Percentiles rank a stretch among this genome's conserved stretches.
Conservation (phyloP, 2,797 vertebrate species). For the Sciaenops ocellatus region DNA sequence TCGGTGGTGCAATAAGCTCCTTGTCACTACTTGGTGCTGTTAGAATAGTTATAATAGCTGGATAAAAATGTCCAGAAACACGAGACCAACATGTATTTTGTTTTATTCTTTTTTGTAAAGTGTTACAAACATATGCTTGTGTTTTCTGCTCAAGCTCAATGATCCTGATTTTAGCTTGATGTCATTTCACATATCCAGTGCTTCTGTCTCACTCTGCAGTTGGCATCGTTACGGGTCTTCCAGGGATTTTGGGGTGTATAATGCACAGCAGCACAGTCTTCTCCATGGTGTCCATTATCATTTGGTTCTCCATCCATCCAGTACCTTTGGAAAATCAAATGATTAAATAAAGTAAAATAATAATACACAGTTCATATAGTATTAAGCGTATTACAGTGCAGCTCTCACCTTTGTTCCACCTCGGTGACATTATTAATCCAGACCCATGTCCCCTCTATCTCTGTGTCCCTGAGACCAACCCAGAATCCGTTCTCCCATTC, state of each 20-base stretch:
- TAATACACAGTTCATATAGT: too few relatives aligned
- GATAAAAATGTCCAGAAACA: too few relatives aligned
- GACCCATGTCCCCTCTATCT: too few relatives aligned
- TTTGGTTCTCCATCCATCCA: slow-evolving; percentile 60
- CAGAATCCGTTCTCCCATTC: too few relatives aligned
- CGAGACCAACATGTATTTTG: too few relatives aligned
- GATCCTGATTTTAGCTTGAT: neutral
- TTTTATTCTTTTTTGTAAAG: too few relatives aligned
- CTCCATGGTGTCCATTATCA: rapidly evolving
- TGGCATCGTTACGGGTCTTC: slow-evolving; percentile 31
- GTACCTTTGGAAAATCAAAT: slow-evolving; percentile 44
- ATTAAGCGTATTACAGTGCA: neutral
- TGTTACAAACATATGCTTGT: neutral
- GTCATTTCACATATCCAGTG: slow-evolving; percentile 60
- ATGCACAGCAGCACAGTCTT: slow-evolving; percentile 52
- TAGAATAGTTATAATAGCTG: too few relatives aligned
- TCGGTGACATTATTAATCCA: too few relatives aligned
- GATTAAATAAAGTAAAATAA: neutral
- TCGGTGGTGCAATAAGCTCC: too few relatives aligned
- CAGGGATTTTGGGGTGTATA: slow-evolving; percentile 21
- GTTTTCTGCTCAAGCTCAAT: neutral
- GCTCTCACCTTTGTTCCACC: slow-evolving; percentile 35
- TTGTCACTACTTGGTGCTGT: too few relatives aligned
- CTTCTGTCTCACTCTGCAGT: rapidly evolving
- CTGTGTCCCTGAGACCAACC: too few relatives aligned